These are phyloP conservation scores for Parascotia fuliginaria DNA, from an alignment of 2,888 invertebrate genomes.

Conservation along the genomic window DNA sequence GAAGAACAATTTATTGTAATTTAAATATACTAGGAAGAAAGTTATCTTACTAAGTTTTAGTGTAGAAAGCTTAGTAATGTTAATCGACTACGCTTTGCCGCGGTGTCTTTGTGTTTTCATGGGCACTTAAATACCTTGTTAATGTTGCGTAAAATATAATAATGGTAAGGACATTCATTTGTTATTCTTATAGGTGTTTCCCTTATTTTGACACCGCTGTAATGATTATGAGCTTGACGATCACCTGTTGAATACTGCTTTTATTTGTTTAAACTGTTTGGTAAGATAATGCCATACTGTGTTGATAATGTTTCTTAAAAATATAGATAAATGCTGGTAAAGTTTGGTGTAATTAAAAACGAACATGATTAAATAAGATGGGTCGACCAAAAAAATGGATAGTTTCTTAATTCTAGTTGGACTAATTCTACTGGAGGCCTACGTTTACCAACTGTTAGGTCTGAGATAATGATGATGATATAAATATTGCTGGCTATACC, in stretches of 20 bases:
- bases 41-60: constrained; percentile 24
- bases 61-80: constrained; percentile 13
- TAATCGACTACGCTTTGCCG: constrained; percentile 8
- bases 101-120: constrained; percentile 33
- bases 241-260: constrained; percentile 1
- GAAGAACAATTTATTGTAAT: too few relatives aligned
- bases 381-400: too few relatives aligned
- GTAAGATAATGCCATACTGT: too few relatives aligned
- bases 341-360: too few relatives aligned
- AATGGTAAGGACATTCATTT: constrained; percentile 29
- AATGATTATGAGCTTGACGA: constrained; percentile 7
- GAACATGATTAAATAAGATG: too few relatives aligned
- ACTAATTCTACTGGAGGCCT: too few relatives aligned
- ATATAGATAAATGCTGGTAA: too few relatives aligned
- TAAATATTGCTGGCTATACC: too few relatives aligned
- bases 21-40: constrained; percentile 24
- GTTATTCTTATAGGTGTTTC: constrained; percentile 24
- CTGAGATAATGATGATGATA: too few relatives aligned
- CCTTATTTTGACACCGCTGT: constrained; percentile 20
- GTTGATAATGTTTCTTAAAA: too few relatives aligned
- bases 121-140: constrained; percentile 23
- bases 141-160: constrained; percentile 21
- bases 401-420: too few relatives aligned
- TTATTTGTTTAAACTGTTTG: background rate
- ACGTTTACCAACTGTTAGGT: too few relatives aligned